A percentile compares a stretch with the other conserved stretches of the same genome.
These are phyloP conservation scores for Xylota segnis DNA, from an alignment of 2,888 invertebrate species.

Conservation along the genomic window DNA sequence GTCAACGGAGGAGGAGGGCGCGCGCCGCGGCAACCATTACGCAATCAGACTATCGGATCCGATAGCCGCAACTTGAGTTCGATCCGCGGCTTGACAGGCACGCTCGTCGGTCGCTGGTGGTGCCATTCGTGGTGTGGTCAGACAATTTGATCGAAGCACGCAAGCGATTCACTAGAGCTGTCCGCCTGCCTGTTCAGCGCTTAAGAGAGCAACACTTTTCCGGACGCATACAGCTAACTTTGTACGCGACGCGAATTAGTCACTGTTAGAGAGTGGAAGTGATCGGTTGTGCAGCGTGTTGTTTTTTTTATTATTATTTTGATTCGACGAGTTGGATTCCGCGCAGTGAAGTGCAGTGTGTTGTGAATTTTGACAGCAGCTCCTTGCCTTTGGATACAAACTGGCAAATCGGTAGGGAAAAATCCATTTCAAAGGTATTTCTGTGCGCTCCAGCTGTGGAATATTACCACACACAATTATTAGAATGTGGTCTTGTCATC, in stretches of 20 bases:
- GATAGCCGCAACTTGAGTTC: constrained; percentile 26
- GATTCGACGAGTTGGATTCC: constrained; percentile 52
- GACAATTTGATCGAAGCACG: constrained; percentile 35
- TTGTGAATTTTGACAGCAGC: constrained; percentile 34
- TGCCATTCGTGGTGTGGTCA: not conserved
- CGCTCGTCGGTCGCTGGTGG: not conserved
- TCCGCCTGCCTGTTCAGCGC: not conserved
- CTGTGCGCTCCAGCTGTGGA: not conserved
- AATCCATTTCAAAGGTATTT: constrained; percentile 28
- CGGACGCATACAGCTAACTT: constrained; percentile 13
- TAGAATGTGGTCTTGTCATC: constrained; percentile 1
- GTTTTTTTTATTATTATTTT: not conserved
- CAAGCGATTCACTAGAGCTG: constrained; percentile 7
- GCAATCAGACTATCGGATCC: constrained; percentile 35
- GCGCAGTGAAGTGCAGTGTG: constrained; percentile 53
- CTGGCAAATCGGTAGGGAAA: constrained; percentile 54
- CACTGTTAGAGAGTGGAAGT: constrained; percentile 56
- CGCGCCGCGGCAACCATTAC: constrained; percentile 16
- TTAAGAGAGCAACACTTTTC: constrained; percentile 5
- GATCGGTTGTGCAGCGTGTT: constrained; percentile 63
- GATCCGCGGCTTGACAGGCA: constrained; percentile 33
- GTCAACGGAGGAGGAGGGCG: not conserved
- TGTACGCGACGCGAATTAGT: constrained; percentile 59
- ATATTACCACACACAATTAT: constrained; percentile 4
- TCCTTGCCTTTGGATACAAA: constrained; percentile 19